Percentiles rank a stretch among this genome's conserved stretches.
Conservation (phyloP, 2,797 vertebrate genomes). For the Sebastes flavidus region DNA sequence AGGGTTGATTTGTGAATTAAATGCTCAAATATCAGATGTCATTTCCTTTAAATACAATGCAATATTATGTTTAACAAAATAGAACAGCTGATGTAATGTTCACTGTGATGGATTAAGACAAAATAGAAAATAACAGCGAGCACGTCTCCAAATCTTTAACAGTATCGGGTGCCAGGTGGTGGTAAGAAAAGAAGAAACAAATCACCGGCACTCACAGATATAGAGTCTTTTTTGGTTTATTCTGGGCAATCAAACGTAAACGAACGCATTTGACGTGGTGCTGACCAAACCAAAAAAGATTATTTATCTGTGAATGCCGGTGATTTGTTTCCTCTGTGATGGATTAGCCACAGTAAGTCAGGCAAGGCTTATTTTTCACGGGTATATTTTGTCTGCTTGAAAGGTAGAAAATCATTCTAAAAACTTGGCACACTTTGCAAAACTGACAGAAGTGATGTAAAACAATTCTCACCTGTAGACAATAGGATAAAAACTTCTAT, state of each 20-base stretch:
- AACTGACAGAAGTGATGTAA: background rate
- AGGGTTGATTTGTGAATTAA: background rate
- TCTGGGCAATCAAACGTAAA: too few species aligned
- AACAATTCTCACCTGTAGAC: background rate
- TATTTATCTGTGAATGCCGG: too few species aligned
- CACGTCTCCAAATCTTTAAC: too few species aligned
- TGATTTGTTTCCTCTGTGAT: background rate
- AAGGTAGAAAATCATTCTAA: background rate
- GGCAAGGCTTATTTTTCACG: background rate
- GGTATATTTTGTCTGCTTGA: background rate
- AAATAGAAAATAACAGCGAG: too few species aligned
- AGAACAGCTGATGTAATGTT: background rate
- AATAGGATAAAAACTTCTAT: background rate
- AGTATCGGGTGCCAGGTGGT: too few species aligned
- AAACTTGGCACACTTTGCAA: background rate
- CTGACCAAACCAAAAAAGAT: too few species aligned
- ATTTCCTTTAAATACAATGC: background rate
- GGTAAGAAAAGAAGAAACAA: too few species aligned
- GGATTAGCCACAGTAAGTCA: background rate
- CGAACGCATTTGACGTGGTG: too few species aligned
- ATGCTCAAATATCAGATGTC: background rate
- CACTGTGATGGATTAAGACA: background rate
- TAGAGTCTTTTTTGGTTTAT: too few species aligned
- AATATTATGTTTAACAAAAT: background rate
- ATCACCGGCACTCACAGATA: too few species aligned